Evolutionary conservation across 2,113 vertebrate genomes (phyloP), one percentile per base, ranked within the genome.

Genomic region (Pungitius pungitius): DNA sequence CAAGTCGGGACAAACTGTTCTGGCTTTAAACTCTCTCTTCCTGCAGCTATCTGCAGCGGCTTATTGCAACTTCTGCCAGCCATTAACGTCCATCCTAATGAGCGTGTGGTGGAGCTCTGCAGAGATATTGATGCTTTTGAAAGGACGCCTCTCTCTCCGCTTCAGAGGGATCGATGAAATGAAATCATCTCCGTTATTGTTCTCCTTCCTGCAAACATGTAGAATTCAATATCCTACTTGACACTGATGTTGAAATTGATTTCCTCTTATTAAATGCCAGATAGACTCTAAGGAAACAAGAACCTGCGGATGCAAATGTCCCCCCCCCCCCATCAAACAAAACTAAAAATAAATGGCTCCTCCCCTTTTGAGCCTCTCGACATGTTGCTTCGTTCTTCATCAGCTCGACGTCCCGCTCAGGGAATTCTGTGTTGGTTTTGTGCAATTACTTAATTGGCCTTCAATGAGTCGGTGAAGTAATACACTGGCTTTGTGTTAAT

Each of bases 401-500:
- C 83, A 80, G 73, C n/a, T n/a, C 15, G 15, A 51, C n/a, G 61
- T 80, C 61, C 78, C 71, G 69, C 59, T 33, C 0, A 59, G 86
- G 82, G 81, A 82, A 70, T 84, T 82, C 71, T 74, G 22, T 26
- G 10, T 83, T 82, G 67, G 82, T 81, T 85, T 76, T 83, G 77
- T 74, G 73, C 78, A 87, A 81, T 87, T 86, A 88, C 80, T 84
- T 85, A 83, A 84, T 82, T 89, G 89, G 73, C 72, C 79, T 87
- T 93, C 78, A 87, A 84, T 87, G 78, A 86, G 72, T 80, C 67
- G 64, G 58, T 49, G 68, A 80, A 82, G 88, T 78, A 88, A 85
- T 88, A 89, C 88, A 89, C 58, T 78, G 69, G 75, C 78, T 88
- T 88, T 90, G 85, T 88, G 85, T 83, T 91, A 88, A 92, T 91